These are phyloP conservation scores for Drosophila arawakana DNA, from an alignment of 1,140 invertebrate genomes.

Conservation along the genomic window DNA sequence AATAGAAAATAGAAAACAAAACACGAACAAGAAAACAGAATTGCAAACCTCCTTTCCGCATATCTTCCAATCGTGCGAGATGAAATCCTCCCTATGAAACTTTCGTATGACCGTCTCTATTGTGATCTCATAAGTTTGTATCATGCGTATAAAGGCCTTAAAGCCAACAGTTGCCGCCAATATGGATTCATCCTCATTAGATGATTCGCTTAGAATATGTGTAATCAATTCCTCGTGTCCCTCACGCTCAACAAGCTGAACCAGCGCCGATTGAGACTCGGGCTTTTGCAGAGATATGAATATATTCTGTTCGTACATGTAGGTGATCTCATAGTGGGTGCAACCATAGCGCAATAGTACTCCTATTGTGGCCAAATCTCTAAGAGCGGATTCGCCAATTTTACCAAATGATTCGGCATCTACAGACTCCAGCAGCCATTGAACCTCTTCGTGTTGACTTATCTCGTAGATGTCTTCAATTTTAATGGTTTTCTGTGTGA, in stretches of 20 bases:
- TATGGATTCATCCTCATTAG: conserved; percentile 89
- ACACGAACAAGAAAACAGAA: conserved; percentile 59
- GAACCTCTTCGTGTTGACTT: conserved; percentile 87
- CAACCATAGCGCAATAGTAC: conserved; percentile 90
- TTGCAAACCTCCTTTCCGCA: conserved; percentile 83
- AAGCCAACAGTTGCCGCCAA: conserved; percentile 92
- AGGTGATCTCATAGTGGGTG: conserved; percentile 90
- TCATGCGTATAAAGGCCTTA: conserved; percentile 93
- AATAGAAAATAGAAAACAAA: conserved; percentile 54
- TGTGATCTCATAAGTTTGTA: conserved; percentile 90
- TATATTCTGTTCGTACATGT: conserved; percentile 90
- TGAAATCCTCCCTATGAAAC: conserved; percentile 92
- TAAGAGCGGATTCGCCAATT: conserved; percentile 89
- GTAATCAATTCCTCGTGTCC: conserved; percentile 91
- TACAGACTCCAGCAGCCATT: conserved; percentile 90
- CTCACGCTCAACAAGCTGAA: conserved; percentile 92
- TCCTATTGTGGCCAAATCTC: conserved; percentile 92
- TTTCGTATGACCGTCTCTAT: conserved; percentile 93
- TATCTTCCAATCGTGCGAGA: conserved; percentile 90
- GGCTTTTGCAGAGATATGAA: conserved; percentile 91
- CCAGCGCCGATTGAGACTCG: conserved; percentile 91
- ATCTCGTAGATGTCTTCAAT: conserved; percentile 75
- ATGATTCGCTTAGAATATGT: conserved; percentile 91
- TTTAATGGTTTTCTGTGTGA: conserved; percentile 71
- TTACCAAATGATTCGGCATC: conserved; percentile 91